These are phyloP conservation scores for Penaeus japonicus DNA, from an alignment of 1,140 invertebrate species.

Conservation along the genomic window DNA sequence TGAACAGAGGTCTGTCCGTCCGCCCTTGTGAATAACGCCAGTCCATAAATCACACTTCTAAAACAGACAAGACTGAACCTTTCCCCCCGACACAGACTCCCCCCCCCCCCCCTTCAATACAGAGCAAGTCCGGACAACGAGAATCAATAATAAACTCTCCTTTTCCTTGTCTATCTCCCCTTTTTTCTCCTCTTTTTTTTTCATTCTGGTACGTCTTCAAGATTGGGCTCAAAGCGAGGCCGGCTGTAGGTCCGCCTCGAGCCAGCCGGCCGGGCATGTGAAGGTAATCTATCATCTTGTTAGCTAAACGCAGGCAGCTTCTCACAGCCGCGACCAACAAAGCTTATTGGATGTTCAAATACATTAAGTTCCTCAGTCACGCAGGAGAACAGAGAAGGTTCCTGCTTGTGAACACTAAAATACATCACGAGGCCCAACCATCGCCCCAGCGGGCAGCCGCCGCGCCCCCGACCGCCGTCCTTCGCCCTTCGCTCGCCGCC, in stretches of 20 bases:
- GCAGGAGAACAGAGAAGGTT: not conserved
- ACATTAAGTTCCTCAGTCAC: constrained; percentile 1
- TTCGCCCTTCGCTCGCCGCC: not conserved
- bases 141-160: no score
- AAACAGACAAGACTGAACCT: no score
- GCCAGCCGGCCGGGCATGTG: not conserved
- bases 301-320: not conserved
- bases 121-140: no score
- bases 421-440: not conserved
- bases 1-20: no score
- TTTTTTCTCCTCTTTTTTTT: no score
- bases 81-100: no score
- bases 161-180: no score
- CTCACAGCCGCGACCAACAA: not conserved
- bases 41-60: no score
- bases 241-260: not conserved
- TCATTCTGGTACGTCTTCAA: no score
- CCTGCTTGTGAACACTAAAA: not conserved
- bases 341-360: constrained; percentile 11
- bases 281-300: not conserved
- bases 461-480: not conserved
- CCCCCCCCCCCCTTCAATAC: no score
- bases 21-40: no score
- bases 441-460: not conserved
- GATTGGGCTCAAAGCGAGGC: no score